Conservation (phyloP, 2,888 invertebrate genomes). For the Tiliacea aurago region DNA sequence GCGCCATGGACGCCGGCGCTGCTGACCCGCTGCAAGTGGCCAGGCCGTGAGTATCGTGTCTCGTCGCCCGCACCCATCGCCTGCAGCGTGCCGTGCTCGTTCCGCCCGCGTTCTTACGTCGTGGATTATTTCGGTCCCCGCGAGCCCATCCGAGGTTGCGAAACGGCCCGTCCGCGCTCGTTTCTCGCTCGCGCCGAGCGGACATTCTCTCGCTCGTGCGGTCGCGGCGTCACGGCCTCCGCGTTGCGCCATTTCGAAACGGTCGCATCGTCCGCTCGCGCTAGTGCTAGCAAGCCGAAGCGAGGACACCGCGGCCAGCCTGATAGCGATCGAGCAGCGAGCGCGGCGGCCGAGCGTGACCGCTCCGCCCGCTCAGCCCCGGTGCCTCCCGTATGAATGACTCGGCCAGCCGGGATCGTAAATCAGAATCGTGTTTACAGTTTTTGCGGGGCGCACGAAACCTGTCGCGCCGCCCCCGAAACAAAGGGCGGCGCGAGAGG, state of each 20-base stretch:
- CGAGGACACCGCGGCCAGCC: constrained; percentile 82
- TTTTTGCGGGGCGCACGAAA: constrained; percentile 84
- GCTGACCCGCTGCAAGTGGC: constrained; percentile 88
- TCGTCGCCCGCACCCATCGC: constrained; percentile 64
- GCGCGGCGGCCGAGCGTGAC: constrained; percentile 89
- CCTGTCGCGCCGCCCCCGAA: constrained; percentile 85
- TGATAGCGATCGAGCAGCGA: constrained; percentile 81
- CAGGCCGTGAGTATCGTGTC: constrained; percentile 89
- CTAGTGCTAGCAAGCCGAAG: constrained; percentile 73
- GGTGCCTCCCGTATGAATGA: constrained; percentile 79
- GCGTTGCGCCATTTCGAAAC: constrained; percentile 89
- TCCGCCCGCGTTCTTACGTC: constrained; percentile 79
- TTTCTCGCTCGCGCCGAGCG: constrained; percentile 84
- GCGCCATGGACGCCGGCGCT: constrained; percentile 89
- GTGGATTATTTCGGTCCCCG: constrained; percentile 87
- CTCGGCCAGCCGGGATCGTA: constrained; percentile 80
- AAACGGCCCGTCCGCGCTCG: constrained; percentile 85
- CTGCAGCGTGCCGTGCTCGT: constrained; percentile 74
- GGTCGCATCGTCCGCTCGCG: constrained; percentile 82
- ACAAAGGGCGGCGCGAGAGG: constrained; percentile 80
- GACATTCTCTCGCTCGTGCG: constrained; percentile 89
- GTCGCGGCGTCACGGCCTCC: constrained; percentile 89
- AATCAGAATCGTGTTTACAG: constrained; percentile 88
- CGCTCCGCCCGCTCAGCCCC: constrained; percentile 78
- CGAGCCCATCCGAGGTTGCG: constrained; percentile 87